Evolutionary conservation across 2,888 invertebrate genomes (phyloP).

Genomic region (Andrena bucephala): DNA sequence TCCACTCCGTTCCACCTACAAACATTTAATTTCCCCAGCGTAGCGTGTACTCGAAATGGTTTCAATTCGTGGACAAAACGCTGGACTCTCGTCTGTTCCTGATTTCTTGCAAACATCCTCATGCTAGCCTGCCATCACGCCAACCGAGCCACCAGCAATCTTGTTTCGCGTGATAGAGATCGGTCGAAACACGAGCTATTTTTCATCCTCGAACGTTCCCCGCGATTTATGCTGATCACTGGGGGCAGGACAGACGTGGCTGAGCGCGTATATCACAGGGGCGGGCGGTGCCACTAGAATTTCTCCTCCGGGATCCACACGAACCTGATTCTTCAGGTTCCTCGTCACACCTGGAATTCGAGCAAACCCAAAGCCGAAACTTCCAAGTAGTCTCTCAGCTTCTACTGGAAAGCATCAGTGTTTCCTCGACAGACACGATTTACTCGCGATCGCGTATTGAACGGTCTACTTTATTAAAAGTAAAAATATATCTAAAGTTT

Average conservation of each 20-base stretch:
- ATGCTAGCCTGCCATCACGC: no score
- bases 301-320: background rate
- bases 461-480: background rate
- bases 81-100: background rate
- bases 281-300: slow-evolving; percentile 4
- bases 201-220: slow-evolving; percentile 38
- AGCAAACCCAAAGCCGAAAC: background rate
- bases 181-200: slow-evolving; percentile 29
- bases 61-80: no score
- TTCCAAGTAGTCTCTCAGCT: slow-evolving; percentile 24
- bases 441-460: background rate
- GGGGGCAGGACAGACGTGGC: slow-evolving; percentile 2
- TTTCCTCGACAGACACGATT: background rate
- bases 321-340: slow-evolving; percentile 14
- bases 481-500: no score
- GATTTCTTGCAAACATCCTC: background rate
- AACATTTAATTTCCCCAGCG: no score
- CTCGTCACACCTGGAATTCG: slow-evolving; percentile 34
- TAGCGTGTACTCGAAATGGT: no score
- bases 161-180: slow-evolving; percentile 30
- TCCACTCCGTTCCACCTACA: no score
- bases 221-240: slow-evolving; percentile 45
- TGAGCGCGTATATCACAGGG: slow-evolving; percentile 11
- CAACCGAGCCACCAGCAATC: background rate
- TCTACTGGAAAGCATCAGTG: slow-evolving; percentile 27